phyloP scores from a whole-genome alignment of 2,888 invertebrate genomes.

The Pyralis farinalis region DNA sequence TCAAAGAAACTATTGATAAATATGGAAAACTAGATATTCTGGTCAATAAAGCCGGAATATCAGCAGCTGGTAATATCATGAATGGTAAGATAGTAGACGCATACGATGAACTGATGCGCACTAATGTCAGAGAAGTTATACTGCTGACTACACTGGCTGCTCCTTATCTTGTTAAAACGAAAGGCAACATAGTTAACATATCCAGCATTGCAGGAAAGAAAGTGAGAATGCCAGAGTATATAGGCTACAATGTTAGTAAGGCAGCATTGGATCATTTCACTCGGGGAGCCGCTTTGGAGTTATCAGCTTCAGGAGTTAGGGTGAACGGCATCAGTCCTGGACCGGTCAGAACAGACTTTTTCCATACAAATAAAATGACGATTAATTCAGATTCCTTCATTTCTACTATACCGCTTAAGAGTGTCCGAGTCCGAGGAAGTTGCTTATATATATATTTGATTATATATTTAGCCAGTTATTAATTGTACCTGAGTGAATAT shows the following conservation, averaged over 20 bases:
- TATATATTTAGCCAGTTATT: conserved; percentile 29
- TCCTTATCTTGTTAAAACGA: conserved; percentile 28
- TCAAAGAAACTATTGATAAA: conserved; percentile 27
- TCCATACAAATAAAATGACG: conserved; percentile 13
- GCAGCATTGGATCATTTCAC: conserved; percentile 39
- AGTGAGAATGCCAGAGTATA: conserved; percentile 81
- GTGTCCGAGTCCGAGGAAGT: conserved; percentile 25
- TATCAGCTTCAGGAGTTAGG: conserved; percentile 86
- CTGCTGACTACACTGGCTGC: conserved; percentile 26
- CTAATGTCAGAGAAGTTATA: conserved; percentile 28
- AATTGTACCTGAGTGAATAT: too few species aligned
- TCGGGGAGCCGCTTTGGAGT: conserved; percentile 76
- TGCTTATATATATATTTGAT: conserved; percentile 32
- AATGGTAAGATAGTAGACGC: conserved; percentile 18
- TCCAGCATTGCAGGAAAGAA: conserved; percentile 42
- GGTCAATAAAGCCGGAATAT: conserved; percentile 39
- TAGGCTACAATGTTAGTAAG: conserved; percentile 28
- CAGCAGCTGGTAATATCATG: conserved; percentile 14
- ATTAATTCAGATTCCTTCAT: conserved; percentile 2
- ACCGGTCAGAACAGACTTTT: conserved; percentile 69
- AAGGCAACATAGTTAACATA: conserved; percentile 37
- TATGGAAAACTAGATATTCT: conserved; percentile 37
- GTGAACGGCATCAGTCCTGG: conserved; percentile 63
- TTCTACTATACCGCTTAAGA: conserved; percentile 14
- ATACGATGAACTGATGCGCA: conserved; percentile 29